Evolutionary conservation across 2,888 invertebrate genomes (phyloP).

Genomic region (Hylaea fasciaria): DNA sequence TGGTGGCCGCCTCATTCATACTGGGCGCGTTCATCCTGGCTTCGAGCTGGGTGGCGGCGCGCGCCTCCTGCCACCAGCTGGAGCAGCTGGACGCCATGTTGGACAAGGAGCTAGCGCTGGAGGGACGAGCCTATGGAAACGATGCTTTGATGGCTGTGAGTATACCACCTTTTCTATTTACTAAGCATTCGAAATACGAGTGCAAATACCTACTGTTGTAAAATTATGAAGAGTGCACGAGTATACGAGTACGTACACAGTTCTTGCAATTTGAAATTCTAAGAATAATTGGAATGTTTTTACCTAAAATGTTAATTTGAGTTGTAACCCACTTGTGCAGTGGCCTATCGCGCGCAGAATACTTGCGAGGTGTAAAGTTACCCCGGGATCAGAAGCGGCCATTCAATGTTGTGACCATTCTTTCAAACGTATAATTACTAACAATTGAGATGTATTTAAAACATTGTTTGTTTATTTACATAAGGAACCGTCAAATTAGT

Average conservation of each 20-base stretch:
- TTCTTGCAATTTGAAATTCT: not conserved
- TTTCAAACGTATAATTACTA: conserved; percentile 3
- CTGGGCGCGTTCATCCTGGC: conserved; percentile 93
- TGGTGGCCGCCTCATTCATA: conserved; percentile 92
- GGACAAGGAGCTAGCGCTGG: conserved; percentile 88
- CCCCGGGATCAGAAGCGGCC: conserved; percentile 13
- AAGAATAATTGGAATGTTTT: conserved; percentile 1
- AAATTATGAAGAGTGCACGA: not conserved
- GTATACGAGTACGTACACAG: not conserved
- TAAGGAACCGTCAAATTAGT: conserved; percentile 12
- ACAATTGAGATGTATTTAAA: conserved; percentile 11
- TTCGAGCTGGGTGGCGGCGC: conserved; percentile 92
- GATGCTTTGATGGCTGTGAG: conserved; percentile 90
- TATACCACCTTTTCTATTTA: conserved; percentile 34
- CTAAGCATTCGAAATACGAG: too few relatives aligned
- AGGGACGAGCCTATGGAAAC: conserved; percentile 83
- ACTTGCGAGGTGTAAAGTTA: conserved; percentile 15
- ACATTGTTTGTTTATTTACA: conserved; percentile 21
- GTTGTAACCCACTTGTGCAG: conserved; percentile 29
- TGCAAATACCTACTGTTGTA: not conserved
- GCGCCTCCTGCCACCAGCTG: conserved; percentile 91
- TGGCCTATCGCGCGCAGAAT: conserved; percentile 15
- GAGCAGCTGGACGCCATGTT: conserved; percentile 88
- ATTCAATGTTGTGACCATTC: conserved; percentile 6
- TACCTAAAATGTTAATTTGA: conserved; percentile 15